These are phyloP conservation scores for Lophotis ruficrista DNA, from an alignment of 2,113 vertebrate genomes.

Conservation along the genomic window DNA sequence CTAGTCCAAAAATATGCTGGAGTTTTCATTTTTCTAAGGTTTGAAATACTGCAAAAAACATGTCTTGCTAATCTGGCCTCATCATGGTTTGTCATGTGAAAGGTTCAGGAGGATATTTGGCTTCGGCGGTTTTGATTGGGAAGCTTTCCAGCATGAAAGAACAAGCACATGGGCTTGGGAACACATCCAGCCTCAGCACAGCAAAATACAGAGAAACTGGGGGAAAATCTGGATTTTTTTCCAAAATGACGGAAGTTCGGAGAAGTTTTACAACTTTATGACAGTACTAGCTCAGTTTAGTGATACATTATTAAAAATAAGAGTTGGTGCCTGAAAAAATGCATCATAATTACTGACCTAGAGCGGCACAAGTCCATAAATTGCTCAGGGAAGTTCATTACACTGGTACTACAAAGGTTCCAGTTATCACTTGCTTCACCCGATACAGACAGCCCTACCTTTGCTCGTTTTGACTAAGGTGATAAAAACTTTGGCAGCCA, in stretches of 20 bases:
- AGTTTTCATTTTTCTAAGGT: background rate
- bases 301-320: background rate
- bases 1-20: background rate
- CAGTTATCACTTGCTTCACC: background rate
- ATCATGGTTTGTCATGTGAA: fast-evolving
- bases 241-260: background rate
- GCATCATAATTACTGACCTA: background rate
- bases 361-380: background rate
- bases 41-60: background rate
- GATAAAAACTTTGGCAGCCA: background rate
- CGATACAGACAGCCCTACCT: background rate
- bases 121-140: background rate
- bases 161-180: background rate
- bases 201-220: background rate
- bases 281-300: background rate
- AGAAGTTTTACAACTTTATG: background rate
- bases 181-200: background rate
- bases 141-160: background rate
- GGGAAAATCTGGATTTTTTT: background rate
- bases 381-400: background rate
- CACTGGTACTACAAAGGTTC: background rate
- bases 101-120: background rate
- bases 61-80: background rate
- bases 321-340: background rate
- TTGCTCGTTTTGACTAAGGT: background rate